Evolutionary conservation across 2,113 vertebrate genomes (phyloP).

Genomic region (Pangasianodon gigas): DNA sequence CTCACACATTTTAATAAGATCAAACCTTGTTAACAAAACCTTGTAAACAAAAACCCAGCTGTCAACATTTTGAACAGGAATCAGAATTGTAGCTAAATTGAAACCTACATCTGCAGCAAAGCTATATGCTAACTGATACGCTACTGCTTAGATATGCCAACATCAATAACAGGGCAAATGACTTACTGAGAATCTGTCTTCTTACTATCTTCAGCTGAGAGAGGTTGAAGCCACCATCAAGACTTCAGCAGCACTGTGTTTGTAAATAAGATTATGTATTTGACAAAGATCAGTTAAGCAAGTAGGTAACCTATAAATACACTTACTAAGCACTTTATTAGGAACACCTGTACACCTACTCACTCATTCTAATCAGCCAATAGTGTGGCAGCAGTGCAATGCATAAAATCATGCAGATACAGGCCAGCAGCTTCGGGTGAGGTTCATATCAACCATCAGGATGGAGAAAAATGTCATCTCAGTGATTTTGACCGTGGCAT

Average conservation of each 20-base stretch:
- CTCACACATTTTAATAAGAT: not conserved
- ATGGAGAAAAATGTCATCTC: too few species aligned
- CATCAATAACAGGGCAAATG: not conserved
- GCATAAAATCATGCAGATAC: too few species aligned
- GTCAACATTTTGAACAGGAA: not conserved
- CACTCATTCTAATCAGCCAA: too few species aligned
- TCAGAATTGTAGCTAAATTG: not conserved
- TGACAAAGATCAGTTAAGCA: not conserved
- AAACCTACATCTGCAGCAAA: not conserved
- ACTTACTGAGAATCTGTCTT: not conserved
- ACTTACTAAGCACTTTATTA: too few species aligned
- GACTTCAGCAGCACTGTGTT: too few species aligned
- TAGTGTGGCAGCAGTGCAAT: too few species aligned
- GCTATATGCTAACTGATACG: not conserved
- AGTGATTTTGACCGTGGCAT: too few species aligned
- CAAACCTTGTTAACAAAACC: not conserved
- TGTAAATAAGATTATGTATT: too few species aligned
- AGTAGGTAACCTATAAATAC: not conserved
- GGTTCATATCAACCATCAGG: too few species aligned
- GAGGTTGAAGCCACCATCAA: not conserved
- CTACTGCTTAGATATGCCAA: not conserved
- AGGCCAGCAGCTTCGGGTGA: too few species aligned
- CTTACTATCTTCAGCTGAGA: not conserved
- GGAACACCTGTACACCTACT: too few species aligned
- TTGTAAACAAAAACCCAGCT: not conserved